Conservation (phyloP, 53 echinoderm and acorn worm genomes). For the Echinometra lucunter region DNA sequence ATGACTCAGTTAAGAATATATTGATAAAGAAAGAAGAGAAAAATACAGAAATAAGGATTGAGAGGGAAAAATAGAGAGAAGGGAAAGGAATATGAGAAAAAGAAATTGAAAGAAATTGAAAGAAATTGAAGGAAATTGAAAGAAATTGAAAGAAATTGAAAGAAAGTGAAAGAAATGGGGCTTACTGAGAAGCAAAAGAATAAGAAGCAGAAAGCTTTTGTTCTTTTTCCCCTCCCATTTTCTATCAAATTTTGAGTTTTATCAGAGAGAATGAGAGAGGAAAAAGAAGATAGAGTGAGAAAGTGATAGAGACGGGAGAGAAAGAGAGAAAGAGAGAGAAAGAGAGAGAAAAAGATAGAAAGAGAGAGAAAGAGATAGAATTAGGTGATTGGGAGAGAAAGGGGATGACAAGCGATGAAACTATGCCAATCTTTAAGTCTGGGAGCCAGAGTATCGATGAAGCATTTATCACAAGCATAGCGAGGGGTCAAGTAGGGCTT, state of each 20-base stretch:
- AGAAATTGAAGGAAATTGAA: background rate
- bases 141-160: background rate
- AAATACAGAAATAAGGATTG: too few species aligned
- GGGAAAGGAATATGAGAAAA: background rate
- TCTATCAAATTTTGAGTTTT: too few species aligned
- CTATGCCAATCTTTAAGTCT: background rate
- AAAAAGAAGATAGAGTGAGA: background rate
- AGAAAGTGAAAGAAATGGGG: background rate
- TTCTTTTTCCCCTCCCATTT: too few species aligned
- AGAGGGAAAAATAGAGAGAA: conserved; percentile 1
- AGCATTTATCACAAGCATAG: background rate
- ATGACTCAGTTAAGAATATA: too few species aligned
- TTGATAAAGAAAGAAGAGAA: background rate
- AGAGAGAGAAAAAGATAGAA: background rate
- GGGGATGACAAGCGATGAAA: background rate
- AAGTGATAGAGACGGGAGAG: background rate
- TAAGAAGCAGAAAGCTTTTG: too few species aligned
- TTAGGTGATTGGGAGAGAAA: background rate
- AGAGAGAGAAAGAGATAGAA: background rate
- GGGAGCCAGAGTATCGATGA: conserved; percentile 19
- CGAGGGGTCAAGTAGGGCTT: background rate
- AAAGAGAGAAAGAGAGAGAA: background rate
- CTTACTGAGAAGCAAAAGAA: background rate
- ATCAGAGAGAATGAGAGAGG: background rate
- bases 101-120: background rate